Evolutionary conservation across 2,113 vertebrate species (phyloP), one percentile per base, ranked within the genome.

Genomic region (Grammomys dolichurus): DNA sequence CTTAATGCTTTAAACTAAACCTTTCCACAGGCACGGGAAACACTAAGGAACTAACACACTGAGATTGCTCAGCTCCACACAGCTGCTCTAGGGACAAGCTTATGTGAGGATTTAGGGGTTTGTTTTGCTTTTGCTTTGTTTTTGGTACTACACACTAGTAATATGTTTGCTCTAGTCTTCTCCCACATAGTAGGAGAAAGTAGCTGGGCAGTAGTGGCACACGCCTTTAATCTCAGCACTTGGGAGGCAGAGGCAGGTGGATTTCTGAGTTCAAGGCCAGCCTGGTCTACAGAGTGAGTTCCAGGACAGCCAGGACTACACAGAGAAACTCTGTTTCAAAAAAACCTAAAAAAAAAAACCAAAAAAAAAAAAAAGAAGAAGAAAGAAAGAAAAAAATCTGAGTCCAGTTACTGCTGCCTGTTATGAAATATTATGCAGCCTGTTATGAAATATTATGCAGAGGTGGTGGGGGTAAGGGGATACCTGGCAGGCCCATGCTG

Each of bases 1-100:
- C 87, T 43, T 96, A 82, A 89, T 96, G 77, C 81, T 96, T 91
- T 93, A 92, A 95, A 93, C 94, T 91, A 96, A 91, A 58, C n/a
- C 51, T 95, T 93, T 93, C 93, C 91, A 89, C 82, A 72, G 78
- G n/a, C 58, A 33, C 84, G 81, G 81, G 40, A 76, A 96, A 69
- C 91, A 95, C 73, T 91, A 67, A 51, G 88, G 31, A 69, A 43
- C 72, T 36, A 69, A 51, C 72, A 31, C 65, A 86, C 33, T 58
- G 84, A 92, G 43, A 60, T 95, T 51, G 82, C 31, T 93, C 91
- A 87, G 40, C 51, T 65, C 63, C 81, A 82, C 48, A n/a, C n/a
- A 54, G 58, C 16, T 81, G 24, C 5, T 51, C 54, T 76, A 58
- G 43, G 43, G 40, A 58, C 75, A 93, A 81, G 36, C 36, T 36